Percentiles rank a stretch among this genome's conserved stretches.
These are phyloP conservation scores for Naja naja DNA, from an alignment of 2,113 vertebrate species.

Conservation along the genomic window DNA sequence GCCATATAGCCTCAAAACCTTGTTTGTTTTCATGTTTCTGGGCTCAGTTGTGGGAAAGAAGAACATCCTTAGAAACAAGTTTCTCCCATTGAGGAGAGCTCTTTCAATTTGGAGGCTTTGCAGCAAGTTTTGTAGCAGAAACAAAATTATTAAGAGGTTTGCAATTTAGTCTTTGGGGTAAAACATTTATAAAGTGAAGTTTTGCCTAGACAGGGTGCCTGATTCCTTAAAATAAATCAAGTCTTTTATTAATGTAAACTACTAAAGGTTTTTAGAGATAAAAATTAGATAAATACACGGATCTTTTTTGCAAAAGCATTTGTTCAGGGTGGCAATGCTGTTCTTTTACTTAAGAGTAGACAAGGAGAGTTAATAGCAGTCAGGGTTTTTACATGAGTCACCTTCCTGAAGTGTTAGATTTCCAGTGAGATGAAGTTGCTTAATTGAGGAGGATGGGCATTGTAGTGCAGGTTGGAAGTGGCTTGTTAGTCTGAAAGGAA, in stretches of 20 bases:
- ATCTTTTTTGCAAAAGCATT: not conserved
- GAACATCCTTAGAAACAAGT: no score
- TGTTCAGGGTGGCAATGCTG: not conserved
- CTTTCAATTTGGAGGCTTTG: not conserved
- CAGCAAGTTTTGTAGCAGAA: not conserved
- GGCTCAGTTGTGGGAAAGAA: no score
- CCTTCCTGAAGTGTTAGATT: no score
- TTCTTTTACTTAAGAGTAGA: no score
- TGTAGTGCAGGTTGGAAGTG: not conserved
- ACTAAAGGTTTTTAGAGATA: not conserved
- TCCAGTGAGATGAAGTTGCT: not conserved
- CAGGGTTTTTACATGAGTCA: no score
- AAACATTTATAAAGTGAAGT: not conserved
- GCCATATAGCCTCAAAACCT: not conserved
- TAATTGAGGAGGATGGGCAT: not conserved
- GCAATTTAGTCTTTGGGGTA: not conserved
- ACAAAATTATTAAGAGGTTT: not conserved
- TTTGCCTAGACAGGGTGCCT: not conserved
- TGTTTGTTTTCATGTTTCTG: not conserved
- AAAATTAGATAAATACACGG: not conserved
- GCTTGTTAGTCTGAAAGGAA: not conserved
- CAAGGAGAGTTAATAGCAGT: no score
- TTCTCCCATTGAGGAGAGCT: not conserved
- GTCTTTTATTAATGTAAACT: not conserved
- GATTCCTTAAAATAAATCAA: no score